Evolutionary conservation across 2,113 vertebrate species (phyloP).

Genomic region (Tachysurus vachellii): DNA sequence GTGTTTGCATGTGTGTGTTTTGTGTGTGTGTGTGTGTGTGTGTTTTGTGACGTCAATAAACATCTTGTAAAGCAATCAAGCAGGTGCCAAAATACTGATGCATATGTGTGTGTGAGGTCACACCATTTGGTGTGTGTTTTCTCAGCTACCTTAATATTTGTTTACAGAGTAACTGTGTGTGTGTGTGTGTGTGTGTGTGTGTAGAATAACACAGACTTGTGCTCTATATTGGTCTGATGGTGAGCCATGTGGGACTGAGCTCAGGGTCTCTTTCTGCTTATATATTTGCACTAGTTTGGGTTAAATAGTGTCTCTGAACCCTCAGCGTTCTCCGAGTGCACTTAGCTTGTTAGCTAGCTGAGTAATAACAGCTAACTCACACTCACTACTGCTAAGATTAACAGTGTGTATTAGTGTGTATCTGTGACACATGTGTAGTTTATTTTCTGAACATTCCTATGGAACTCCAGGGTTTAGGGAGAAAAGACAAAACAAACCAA

Average conservation of each 20-base stretch:
- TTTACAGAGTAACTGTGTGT: constrained; percentile 33
- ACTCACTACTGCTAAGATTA: too few species aligned
- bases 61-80: constrained; percentile 31
- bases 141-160: constrained; percentile 50
- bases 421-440: too few species aligned
- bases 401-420: too few species aligned
- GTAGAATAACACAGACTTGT: background rate
- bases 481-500: too few species aligned
- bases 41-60: constrained; percentile 36
- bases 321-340: background rate
- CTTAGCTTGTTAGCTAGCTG: too few species aligned
- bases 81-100: constrained; percentile 26
- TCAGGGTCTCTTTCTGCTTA: background rate
- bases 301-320: background rate
- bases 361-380: too few species aligned
- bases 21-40: constrained; percentile 33
- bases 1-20: constrained; percentile 22
- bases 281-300: background rate
- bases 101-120: constrained; percentile 41
- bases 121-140: constrained; percentile 54
- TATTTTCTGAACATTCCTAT: too few species aligned
- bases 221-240: background rate
- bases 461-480: too few species aligned
- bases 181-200: constrained; percentile 41
- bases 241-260: background rate